Evolutionary conservation across 1,140 invertebrate species (phyloP).

Genomic region (Rhysida immarginata): DNA sequence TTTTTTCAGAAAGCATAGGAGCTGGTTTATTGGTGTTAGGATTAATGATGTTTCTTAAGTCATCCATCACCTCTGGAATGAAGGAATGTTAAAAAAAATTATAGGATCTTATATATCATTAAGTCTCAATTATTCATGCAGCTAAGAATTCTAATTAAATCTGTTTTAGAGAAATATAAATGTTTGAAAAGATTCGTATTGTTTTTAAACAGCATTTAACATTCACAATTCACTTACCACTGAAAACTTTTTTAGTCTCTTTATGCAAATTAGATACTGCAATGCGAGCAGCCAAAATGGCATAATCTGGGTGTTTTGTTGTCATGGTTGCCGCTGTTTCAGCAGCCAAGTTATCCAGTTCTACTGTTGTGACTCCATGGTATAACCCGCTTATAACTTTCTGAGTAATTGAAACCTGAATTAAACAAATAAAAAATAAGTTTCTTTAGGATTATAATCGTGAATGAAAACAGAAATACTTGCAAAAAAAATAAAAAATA

Average conservation of each 20-base stretch:
- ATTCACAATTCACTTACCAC: too few relatives aligned
- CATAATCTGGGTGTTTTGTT: slow-evolving; percentile 93
- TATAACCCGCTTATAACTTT: slow-evolving; percentile 81
- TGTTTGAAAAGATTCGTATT: too few relatives aligned
- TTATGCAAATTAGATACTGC: slow-evolving; percentile 96
- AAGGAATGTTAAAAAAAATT: too few relatives aligned
- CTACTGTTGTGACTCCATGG: slow-evolving; percentile 87
- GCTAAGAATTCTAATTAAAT: too few relatives aligned
- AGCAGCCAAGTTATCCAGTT: slow-evolving; percentile 92
- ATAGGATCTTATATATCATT: too few relatives aligned
- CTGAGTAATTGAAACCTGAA: slow-evolving; percentile 33
- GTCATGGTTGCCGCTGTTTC: slow-evolving; percentile 94
- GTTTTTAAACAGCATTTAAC: too few relatives aligned
- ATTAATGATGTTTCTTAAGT: slow-evolving; percentile 64
- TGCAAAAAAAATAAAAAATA: too few relatives aligned
- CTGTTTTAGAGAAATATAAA: too few relatives aligned
- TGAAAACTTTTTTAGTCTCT: slow-evolving; percentile 80
- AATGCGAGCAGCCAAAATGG: slow-evolving; percentile 83
- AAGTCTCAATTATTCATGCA: too few relatives aligned
- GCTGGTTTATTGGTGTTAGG: slow-evolving; percentile 46
- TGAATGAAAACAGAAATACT: too few relatives aligned
- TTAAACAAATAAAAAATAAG: slow-evolving; percentile 11
- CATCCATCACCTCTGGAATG: slow-evolving; percentile 70
- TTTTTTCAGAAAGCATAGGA: slow-evolving; percentile 73
- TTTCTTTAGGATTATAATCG: too few relatives aligned